Base-by-base conservation (phyloP, 2,113 vertebrate species). In the Xyrauchen texanus region DNA sequence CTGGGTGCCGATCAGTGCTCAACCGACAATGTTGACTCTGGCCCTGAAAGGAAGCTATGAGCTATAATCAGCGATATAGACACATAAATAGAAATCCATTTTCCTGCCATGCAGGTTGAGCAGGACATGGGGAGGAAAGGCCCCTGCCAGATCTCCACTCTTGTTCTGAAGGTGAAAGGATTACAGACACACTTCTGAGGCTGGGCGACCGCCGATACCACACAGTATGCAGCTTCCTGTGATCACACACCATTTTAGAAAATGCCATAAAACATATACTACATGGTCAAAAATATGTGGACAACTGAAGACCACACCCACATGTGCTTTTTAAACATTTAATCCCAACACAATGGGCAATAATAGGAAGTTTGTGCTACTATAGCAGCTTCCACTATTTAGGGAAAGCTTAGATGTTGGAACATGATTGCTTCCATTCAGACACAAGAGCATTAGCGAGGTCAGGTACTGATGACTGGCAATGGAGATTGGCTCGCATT, bases 61-160 rank as follows among this genome's bases (percentile, higher is more conserved):
- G 91, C 92, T 93, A 88, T 75, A 87, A 93, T 94, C 93, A 93
- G 91, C 89, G 92, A 94, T 92, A 92, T 85, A 87, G 88, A 88
- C 88, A 89, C 92, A 89, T 91, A 92, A 91, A 91, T 88, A 93
- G 90, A 95, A 93, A 93, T 94, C 93, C 90, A 92, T 94, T 94
- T 92, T 90, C 83, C 85, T 91, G 90, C 91, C 92, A 90, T 79
- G 86, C 91, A 88, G 85, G 88, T 58, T 61, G 60, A 79, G 34
- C 68, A 47, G 61, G 55, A 13, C n/a, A 6, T 15, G 55, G 6
- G n/a, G 61, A 87, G 80, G 78, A 85, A 88, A 68, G 76, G 82
- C 84, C 85, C 82, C 88, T 89, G 85, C 82, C 87, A 86, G 89
- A 90, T 87, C 88, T 89, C 90, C 86, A 89, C 87, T 87, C 84